Evolutionary conservation across 2,888 invertebrate genomes (phyloP), one percentile per base, ranked within the genome.

Genomic region (Capitulum mitella): DNA sequence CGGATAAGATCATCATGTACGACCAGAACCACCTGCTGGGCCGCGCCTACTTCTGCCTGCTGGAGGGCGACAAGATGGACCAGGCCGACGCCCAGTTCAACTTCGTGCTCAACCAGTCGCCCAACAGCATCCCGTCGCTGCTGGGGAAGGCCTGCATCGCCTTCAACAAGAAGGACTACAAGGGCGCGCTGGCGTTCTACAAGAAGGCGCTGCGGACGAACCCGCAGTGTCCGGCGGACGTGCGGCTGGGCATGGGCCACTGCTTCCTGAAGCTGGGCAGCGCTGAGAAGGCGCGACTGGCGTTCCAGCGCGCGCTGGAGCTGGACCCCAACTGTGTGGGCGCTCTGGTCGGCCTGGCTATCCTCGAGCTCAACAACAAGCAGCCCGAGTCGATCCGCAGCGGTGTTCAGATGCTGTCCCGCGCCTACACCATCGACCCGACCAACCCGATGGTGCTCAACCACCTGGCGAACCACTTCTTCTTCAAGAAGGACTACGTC

Each of bases 71-170:
- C 84, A 98, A 98, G 89, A 96, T 98, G 95, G 98, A 99, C 82
- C 98, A 99, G 87, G 99, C 99, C 0, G 98, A 99, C 89, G 96
- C 98, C 0, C 99, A 99, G 86, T 99, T 99, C 85, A 98, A 99
- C 87, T 99, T 99, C 86, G 98, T 99, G 0, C 87, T 99, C 51
- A 97, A 98, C 86, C 94, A 96, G 84, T 93, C 93, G 0, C 94
- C 94, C 3, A 96, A 94, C 83, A 98, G 97, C 87, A 98, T 99
- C 81, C 98, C 98, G 0, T 97, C 99, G 0, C 87, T 98, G 79
- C 89, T 99, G 77, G 99, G 99, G 26, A 98, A 99, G 89, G 99
- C 99, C 0, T 99, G 98, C 85, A 98, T 99, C 84, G 97, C 98
- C 0, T 99, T 97, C 85, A 98, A 98, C 85, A 95, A 97, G 83